phyloP scores from a whole-genome alignment of 2,888 invertebrate genomes.

The Crioceris asparagi region DNA sequence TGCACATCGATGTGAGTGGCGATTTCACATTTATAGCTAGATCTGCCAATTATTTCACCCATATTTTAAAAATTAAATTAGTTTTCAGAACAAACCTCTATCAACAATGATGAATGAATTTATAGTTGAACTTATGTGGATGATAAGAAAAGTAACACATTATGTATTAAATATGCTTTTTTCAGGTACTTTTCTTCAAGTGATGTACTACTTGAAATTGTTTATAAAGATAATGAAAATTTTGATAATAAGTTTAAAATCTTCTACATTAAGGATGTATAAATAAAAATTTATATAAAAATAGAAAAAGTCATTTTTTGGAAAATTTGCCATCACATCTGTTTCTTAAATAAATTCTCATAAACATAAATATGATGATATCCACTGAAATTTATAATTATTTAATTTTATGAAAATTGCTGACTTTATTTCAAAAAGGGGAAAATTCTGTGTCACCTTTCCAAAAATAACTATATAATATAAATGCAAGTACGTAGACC shows the following conservation, averaged over 20 bases:
- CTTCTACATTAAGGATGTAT: no score
- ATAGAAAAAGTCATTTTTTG: neutral
- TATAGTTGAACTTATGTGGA: neutral
- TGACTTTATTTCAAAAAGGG: no score
- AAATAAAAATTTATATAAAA: constrained; percentile 1
- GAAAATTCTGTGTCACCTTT: no score
- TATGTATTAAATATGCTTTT: constrained; percentile 3
- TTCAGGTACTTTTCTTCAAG: neutral
- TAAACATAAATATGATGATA: neutral
- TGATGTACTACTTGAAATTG: neutral
- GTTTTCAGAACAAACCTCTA: neutral
- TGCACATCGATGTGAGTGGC: no score
- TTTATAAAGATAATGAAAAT: neutral
- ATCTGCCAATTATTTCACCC: no score
- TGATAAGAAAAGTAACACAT: neutral
- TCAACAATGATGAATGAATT: neutral
- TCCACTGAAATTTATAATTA: no score
- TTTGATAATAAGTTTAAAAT: neutral
- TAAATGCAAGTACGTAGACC: no score
- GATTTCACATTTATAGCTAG: no score
- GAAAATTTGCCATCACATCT: neutral
- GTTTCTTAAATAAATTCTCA: no score
- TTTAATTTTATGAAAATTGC: no score
- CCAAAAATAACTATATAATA: no score
- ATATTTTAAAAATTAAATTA: no score